Conservation (phyloP, 1,140 invertebrate species). For the Mycetomoellerius zeteki region DNA sequence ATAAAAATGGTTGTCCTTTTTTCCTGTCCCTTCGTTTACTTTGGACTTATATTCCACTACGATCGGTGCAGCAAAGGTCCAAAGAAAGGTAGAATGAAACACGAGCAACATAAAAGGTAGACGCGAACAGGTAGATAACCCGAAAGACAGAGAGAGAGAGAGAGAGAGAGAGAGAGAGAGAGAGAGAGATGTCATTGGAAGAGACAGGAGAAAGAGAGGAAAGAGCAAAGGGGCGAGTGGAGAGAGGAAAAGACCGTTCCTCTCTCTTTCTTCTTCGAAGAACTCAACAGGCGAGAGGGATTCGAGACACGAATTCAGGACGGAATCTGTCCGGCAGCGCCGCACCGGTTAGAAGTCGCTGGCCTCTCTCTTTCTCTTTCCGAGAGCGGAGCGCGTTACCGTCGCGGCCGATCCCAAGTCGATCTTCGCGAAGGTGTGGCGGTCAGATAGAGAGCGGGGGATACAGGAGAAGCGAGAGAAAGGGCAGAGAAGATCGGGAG, state of each 20-base stretch:
- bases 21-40: background rate
- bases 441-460: conserved; percentile 55
- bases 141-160: background rate
- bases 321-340: conserved; percentile 75
- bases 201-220: conserved; percentile 37
- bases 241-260: conserved; percentile 24
- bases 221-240: conserved; percentile 11
- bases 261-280: conserved; percentile 69
- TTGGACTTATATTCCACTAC: background rate
- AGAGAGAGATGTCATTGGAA: conserved; percentile 6
- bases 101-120: conserved; percentile 19
- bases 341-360: conserved; percentile 71
- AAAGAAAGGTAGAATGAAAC: conserved; percentile 37
- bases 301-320: conserved; percentile 80
- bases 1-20: background rate
- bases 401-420: conserved; percentile 55
- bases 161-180: background rate
- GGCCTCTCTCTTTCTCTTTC: conserved; percentile 60
- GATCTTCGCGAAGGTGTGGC: conserved; percentile 74
- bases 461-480: conserved; percentile 38
- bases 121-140: conserved; percentile 14
- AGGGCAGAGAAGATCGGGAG: conserved; percentile 62
- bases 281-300: conserved; percentile 38
- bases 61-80: background rate
- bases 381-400: conserved; percentile 64